Conservation (phyloP, 2,888 invertebrate genomes). For the Leptinotarsa juncta region DNA sequence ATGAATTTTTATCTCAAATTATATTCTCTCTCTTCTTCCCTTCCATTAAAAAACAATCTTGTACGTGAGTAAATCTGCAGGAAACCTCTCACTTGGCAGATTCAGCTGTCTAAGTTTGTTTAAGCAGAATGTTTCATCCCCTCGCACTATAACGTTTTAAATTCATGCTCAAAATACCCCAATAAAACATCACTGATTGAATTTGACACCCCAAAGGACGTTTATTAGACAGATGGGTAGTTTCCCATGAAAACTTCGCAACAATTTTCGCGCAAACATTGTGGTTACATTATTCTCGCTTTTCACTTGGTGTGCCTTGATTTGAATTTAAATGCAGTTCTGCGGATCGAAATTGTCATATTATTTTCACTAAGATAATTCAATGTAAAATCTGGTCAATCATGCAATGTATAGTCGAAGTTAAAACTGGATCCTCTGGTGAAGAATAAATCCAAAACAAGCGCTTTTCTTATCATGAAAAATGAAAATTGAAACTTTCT, state of each 20-base stretch:
- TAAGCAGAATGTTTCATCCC: conserved; percentile 28
- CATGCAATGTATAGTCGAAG: no score
- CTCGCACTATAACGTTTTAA: conserved; percentile 42
- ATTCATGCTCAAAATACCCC: conserved; percentile 64
- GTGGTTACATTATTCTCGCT: conserved; percentile 40
- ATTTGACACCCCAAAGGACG: conserved; percentile 65
- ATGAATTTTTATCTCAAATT: no score
- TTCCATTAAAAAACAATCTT: conserved; percentile 11
- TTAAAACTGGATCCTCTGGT: no score
- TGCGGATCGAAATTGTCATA: neutral
- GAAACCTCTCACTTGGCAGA: neutral
- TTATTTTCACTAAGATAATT: no score
- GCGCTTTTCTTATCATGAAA: no score
- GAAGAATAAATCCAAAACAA: no score
- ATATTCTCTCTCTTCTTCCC: neutral
- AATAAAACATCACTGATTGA: conserved; percentile 65
- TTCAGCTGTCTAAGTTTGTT: conserved; percentile 19
- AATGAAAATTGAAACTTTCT: no score
- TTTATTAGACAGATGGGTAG: conserved; percentile 63
- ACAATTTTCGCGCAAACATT: conserved; percentile 41
- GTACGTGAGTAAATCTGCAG: neutral
- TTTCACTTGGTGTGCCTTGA: conserved; percentile 20
- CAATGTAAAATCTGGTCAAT: no score
- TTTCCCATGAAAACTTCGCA: conserved; percentile 55
- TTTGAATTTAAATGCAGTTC: conserved; percentile 28